Base-by-base conservation (phyloP, 2,797 vertebrate genomes). In the Sebastes taczanowskii region DNA sequence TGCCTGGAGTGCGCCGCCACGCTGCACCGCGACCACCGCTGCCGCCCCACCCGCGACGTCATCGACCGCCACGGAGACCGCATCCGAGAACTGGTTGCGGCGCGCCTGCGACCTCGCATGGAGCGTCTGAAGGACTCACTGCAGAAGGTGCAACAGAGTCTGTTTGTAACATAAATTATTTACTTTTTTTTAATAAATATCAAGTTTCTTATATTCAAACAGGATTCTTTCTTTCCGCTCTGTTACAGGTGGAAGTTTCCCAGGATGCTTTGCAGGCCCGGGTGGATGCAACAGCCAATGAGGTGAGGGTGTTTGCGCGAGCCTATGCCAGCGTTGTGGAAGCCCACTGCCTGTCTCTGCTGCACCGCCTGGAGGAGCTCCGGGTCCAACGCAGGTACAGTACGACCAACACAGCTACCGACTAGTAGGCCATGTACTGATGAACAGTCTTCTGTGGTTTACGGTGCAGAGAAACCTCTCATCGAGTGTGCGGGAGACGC, bases 1-100 rank as follows among this genome's bases (percentile, higher is more conserved):
- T 99, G 98, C 88, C 89, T 91, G 75, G 96, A 97, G n/a, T 99
- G 98, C 0, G 82, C 95, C 4, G 89, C 94, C 27, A 94, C 92
- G 2, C 90, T 95, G 30, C 98, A 99, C 86, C 94, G 91, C 0
- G 97, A 97, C 65, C 98, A 99, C 75, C 85, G 79, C 42, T 97
- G 90, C 20, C 92, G 95, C 75, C 94, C 96, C 20, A 63, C 94
- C 0, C 30, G 80, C 3, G 96, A 95, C 0, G 95, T 95, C 6
- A 92, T 97, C 61, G 83, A 95, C 74, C 94, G 83, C 9, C 96
- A 99, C 0, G 96, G 97, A 2, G 94, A 96, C 4, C 77, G 93
- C 0, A 94, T 99, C 85, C 91, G 94, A 18, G 93, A 96, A 80
- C 94, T 97, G 88, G 92, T 98, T 5, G 77, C 71, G 2, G 87